A percentile compares a stretch with the other conserved stretches of the same genome.
Evolutionary conservation across 2,888 invertebrate genomes (phyloP).

Genomic region (Pollenia griseotomentosa): DNA sequence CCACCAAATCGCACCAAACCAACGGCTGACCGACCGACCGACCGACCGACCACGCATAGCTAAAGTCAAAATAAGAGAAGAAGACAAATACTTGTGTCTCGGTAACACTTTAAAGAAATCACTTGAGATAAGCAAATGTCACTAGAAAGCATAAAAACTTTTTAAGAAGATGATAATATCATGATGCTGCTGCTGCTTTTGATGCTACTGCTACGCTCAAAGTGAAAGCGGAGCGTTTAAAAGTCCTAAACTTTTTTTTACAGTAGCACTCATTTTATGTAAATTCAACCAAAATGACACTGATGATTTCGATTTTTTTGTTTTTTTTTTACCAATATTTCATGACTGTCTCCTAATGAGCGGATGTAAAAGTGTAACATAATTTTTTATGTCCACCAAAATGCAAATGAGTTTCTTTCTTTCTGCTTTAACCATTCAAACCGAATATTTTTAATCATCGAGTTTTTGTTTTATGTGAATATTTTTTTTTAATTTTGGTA

Average conservation of each 20-base stretch:
- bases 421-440: constrained; percentile 7
- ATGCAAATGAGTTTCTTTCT: constrained; percentile 51
- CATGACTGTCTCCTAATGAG: constrained; percentile 67
- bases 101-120: constrained; percentile 75
- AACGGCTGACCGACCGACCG: neutral
- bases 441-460: constrained; percentile 21
- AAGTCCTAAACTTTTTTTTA: constrained; percentile 26
- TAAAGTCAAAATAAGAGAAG: neutral
- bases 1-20: constrained; percentile 15
- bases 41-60: constrained; percentile 21
- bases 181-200: neutral
- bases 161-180: constrained; percentile 24
- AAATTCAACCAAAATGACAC: constrained; percentile 51
- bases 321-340: neutral
- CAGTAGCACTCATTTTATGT: constrained; percentile 68
- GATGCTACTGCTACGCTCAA: neutral
- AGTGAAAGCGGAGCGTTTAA: constrained; percentile 71
- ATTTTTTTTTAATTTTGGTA: constrained; percentile 8
- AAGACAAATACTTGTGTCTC: constrained; percentile 50
- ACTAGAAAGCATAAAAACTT: constrained; percentile 49
- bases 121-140: constrained; percentile 76
- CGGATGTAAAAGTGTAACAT: constrained; percentile 72
- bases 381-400: constrained; percentile 57
- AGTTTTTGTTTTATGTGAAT: constrained; percentile 13
- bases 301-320: constrained; percentile 47